phyloP scores from a whole-genome alignment of 2,888 invertebrate genomes.

The Serripes groenlandicus region DNA sequence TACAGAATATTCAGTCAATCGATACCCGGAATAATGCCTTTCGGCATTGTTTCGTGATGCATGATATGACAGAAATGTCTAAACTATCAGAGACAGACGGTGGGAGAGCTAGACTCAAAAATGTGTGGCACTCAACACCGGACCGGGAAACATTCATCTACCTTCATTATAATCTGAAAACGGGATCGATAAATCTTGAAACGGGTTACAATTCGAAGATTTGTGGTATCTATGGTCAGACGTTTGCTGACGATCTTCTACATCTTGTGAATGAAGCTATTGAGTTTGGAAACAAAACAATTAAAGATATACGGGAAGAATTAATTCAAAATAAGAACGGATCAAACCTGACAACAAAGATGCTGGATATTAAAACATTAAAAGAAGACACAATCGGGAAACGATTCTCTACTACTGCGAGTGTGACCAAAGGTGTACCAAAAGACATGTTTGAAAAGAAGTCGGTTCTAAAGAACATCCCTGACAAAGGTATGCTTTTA shows the following conservation, averaged over 20 bases:
- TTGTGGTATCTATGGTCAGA: background rate
- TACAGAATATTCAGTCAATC: constrained; percentile 37
- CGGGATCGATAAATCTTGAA: constrained; percentile 2
- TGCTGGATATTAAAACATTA: no score
- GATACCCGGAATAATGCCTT: constrained; percentile 27
- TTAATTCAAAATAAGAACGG: no score
- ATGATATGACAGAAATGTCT: constrained; percentile 44
- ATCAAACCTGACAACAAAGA: no score
- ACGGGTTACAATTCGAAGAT: constrained; percentile 14
- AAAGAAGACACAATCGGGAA: no score
- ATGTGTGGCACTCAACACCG: constrained; percentile 38
- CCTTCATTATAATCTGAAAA: constrained; percentile 22
- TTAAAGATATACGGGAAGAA: no score
- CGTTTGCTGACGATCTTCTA: background rate
- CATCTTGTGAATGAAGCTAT: background rate
- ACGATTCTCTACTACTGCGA: no score
- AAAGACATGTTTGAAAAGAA: no score
- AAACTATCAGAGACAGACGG: constrained; percentile 34
- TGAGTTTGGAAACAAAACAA: background rate
- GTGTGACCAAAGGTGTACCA: no score
- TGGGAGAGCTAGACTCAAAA: constrained; percentile 13
- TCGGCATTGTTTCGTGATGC: constrained; percentile 49
- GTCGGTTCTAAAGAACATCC: no score
- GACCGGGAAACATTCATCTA: constrained; percentile 38
- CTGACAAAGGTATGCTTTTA: no score